These are phyloP conservation scores for Salticus scenicus DNA, from an alignment of 2,888 invertebrate genomes.

Conservation along the genomic window DNA sequence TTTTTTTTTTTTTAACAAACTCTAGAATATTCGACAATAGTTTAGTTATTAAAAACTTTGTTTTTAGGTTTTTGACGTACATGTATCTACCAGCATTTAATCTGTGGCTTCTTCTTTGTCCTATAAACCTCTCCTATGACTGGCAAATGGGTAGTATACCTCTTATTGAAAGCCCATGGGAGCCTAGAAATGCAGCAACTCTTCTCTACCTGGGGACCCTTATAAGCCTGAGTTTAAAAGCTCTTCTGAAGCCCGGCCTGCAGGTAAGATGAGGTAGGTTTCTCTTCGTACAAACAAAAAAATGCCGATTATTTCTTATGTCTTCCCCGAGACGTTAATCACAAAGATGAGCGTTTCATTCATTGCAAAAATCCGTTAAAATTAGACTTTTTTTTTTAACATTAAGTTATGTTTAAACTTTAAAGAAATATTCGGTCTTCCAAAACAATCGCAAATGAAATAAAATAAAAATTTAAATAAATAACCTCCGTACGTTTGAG, in stretches of 20 bases:
- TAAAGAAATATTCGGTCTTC: too few species aligned
- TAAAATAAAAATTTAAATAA: too few species aligned
- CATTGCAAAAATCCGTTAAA: too few species aligned
- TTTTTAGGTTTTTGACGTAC: conserved; percentile 84
- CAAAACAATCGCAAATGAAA: too few species aligned
- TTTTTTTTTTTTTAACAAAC: too few species aligned
- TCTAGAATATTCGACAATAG: too few species aligned
- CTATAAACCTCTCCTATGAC: conserved; percentile 87
- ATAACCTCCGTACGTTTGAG: too few species aligned
- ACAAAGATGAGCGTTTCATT: too few species aligned
- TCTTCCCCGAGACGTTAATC: too few species aligned
- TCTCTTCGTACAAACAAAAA: conserved; percentile 2
- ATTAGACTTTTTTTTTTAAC: background rate
- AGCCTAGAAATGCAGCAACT: conserved; percentile 84
- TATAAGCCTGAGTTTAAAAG: conserved; percentile 78
- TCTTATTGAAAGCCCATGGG: conserved; percentile 83
- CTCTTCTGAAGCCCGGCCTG: conserved; percentile 14
- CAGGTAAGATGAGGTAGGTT: conserved; percentile 70
- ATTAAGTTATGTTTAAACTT: too few species aligned
- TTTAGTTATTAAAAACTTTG: too few species aligned
- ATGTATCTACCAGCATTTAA: conserved; percentile 88
- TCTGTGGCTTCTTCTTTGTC: conserved; percentile 88
- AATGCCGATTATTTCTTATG: background rate
- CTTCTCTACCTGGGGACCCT: conserved; percentile 81
- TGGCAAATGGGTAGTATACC: conserved; percentile 94